These are phyloP conservation scores for zebrafish (Danio rerio) DNA, from an alignment of 2,113 vertebrate genomes.

Conservation along the genomic window GRCz12tu NC_133195.1:32837501-32838000, in stretches of 20 bases:
- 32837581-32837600: too few relatives aligned
- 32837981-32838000: constrained; percentile 26
- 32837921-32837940: constrained; percentile 45
- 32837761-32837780: constrained; percentile 14
- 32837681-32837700: too few relatives aligned
- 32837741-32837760: background rate
- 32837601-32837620: too few relatives aligned
- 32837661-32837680: too few relatives aligned
- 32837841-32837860: constrained; percentile 53
- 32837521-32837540: too few relatives aligned
- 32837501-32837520: too few relatives aligned
- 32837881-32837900: constrained; percentile 63
- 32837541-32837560: too few relatives aligned
- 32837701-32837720: background rate
- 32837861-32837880: constrained; percentile 54
- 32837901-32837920: constrained; percentile 47
- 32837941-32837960: constrained; percentile 57
- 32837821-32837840: constrained; percentile 42
- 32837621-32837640: too few relatives aligned
- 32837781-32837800: constrained; percentile 17
- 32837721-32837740: background rate
- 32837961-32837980: constrained; percentile 37
- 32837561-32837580: too few relatives aligned
- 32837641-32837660: too few relatives aligned
- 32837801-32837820: constrained; percentile 43